Evolutionary conservation across 2,113 vertebrate genomes (phyloP), one percentile per base, ranked within the genome.

Genomic region (Andinoacara biseriatus): DNA sequence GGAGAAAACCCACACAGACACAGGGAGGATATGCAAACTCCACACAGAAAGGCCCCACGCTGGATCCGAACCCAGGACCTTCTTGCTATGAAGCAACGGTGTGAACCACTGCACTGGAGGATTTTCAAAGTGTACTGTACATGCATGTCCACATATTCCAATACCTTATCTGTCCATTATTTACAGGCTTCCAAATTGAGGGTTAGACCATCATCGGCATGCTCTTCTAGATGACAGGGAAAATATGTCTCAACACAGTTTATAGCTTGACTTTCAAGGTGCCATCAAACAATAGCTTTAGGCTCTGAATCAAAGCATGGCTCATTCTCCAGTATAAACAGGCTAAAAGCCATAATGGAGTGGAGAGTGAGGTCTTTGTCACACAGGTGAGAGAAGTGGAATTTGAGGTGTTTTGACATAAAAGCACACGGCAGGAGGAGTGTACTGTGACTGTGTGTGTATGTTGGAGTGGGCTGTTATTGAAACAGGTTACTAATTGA

Each of bases 401-500:
- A 29, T 65, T 72, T 65, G 40, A 58, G 80, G 65, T 84, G 82
- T 52, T 90, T 76, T 77, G 63, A 90, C 84, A 89, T 91, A 69
- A 93, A 93, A 86, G 89, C 76, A 74, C 90, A 90, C 87, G 90
- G 87, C 91, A 87, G 81, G 74, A 84, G 80, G 80, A 86, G 60
- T 77, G 69, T 60, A 72, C 81, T 81, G 61, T 86, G 76, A 87
- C 76, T 90, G 22, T 76, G 76, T 77, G 56, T 67, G 86, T 60
- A 54, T 74, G 11, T 76, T 80, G 58, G 61, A 43, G 89, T 40
- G 85, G 69, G 87, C 76, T 88, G 87, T 89, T 88, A 84, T 85
- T 91, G 87, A 90, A 86, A 49, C 87, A 59, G 84, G 93, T 93
- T 95, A 95, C 87, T 94, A 90, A 94, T 95, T 94, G 91, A 94